These are phyloP conservation scores for Microhierax caerulescens DNA, from an alignment of 2,797 vertebrate species.

Conservation along the genomic window DNA sequence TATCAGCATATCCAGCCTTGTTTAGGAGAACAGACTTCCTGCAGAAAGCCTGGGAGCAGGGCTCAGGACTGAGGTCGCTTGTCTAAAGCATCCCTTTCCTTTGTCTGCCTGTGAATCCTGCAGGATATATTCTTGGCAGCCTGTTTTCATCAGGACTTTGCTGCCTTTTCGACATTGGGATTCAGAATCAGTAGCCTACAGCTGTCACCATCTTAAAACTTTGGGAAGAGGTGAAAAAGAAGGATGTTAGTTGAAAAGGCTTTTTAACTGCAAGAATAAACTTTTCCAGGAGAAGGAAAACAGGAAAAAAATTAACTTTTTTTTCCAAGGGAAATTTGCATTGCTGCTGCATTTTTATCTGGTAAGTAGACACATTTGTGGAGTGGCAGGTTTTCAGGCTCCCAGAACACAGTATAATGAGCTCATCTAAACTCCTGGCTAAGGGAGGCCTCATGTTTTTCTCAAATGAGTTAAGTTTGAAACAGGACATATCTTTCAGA, in stretches of 20 bases:
- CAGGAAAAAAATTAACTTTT: background rate
- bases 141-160: background rate
- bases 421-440: background rate
- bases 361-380: background rate
- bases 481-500: background rate
- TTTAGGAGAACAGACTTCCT: background rate
- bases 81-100: background rate
- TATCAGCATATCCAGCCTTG: background rate
- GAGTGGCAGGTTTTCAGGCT: background rate
- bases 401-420: background rate
- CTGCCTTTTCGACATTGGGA: background rate
- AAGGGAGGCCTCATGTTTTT: background rate
- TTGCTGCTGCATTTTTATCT: background rate
- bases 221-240: background rate
- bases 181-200: background rate
- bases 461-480: background rate
- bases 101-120: background rate
- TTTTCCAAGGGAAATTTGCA: background rate
- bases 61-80: background rate
- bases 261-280: background rate
- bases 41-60: background rate
- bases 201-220: background rate
- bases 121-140: background rate
- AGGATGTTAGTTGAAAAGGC: background rate
- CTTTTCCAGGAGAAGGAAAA: background rate